Base-by-base conservation (phyloP, 92 coral and sea anemone genomes). In the Nematostella vectensis region DNA sequence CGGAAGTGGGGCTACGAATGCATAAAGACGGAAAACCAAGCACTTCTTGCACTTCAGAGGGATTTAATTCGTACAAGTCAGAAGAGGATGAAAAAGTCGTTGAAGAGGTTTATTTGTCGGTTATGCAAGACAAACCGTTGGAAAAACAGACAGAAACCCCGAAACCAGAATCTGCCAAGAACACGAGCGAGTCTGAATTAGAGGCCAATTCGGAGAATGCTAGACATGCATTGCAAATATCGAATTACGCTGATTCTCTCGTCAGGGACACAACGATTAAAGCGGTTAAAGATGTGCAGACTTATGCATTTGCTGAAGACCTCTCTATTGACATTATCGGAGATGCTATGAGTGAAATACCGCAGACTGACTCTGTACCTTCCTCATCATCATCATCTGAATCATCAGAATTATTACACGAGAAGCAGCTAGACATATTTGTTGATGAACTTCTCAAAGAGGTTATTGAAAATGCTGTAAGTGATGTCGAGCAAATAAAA, bases 391-490 rank as follows among this genome's bases (percentile, higher is more conserved):
- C 21, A 18, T 4, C 52, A 31, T 33, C 15, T 6, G 6, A 6
- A 33, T 33, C 40, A 33, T 15, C 15, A 15, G 40, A 33, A 33
- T 33, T 15, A 33, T 44, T 20, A 28, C 49, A 55, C 12, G 68
- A 54, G 20, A 67, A 61, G 62, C 78, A 57, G 42, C 31, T 84
- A 27, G 63, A 77, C 23, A 69, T 70, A 54, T 84, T 69, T 73
- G 94, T 80, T 18, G 87, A 68, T 54, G 70, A 63, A 30, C 60
- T 84, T 37, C 59, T 63, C 18, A 43, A 47, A 29, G 62, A 79
- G 33, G 62, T 76, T 50, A 53, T 84, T 23, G 65, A 65, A 25
- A 76, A 57, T 47, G 94, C 94, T 22, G 65, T 73, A 25, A 81
- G 63, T 25, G 65, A 84, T 48, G 54, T 69, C 24, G 29, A 58